Percentiles rank a stretch among this genome's conserved stretches.
Evolutionary conservation across 2,113 vertebrate species (phyloP).

Genomic region (Semnornis frantzii): DNA sequence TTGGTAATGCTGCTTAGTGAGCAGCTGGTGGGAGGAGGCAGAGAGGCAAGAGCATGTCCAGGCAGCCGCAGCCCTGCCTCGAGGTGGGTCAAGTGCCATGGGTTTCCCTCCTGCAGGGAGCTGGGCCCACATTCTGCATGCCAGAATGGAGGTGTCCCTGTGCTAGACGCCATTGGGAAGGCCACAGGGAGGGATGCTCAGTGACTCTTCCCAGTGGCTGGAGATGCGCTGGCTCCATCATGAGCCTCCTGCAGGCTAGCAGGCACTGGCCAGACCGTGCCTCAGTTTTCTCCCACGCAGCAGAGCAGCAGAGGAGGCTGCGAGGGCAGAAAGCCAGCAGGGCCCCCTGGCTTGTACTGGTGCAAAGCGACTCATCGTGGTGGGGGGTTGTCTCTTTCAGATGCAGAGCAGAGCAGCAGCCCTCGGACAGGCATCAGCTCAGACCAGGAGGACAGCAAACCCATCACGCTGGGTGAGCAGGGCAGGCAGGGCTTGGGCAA

Average conservation of each 20-base stretch:
- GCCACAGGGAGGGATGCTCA: fast-evolving
- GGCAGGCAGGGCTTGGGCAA: not conserved
- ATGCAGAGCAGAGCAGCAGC: conserved; percentile 90
- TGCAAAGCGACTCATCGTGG: fast-evolving
- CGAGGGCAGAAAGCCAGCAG: fast-evolving
- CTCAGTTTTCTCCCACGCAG: not conserved
- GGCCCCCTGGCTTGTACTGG: fast-evolving
- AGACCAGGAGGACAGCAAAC: conserved; percentile 93
- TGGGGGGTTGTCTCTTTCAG: conserved; percentile 66
- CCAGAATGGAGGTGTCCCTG: not conserved
- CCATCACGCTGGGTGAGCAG: conserved; percentile 88
- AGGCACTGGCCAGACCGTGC: not conserved
- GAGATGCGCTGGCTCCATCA: fast-evolving
- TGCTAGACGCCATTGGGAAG: fast-evolving
- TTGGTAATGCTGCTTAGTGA: fast-evolving
- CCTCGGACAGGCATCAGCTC: conserved; percentile 88
- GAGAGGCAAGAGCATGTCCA: not conserved
- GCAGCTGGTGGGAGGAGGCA: not conserved
- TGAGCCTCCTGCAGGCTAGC: not conserved
- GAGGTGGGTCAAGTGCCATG: fast-evolving
- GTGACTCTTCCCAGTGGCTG: not conserved
- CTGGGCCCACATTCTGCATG: not conserved
- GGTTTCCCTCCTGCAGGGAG: not conserved
- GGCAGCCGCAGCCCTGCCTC: not conserved
- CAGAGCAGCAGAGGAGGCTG: fast-evolving